phyloP scores from a whole-genome alignment of 2,888 invertebrate genomes.

The Elmis aenea region DNA sequence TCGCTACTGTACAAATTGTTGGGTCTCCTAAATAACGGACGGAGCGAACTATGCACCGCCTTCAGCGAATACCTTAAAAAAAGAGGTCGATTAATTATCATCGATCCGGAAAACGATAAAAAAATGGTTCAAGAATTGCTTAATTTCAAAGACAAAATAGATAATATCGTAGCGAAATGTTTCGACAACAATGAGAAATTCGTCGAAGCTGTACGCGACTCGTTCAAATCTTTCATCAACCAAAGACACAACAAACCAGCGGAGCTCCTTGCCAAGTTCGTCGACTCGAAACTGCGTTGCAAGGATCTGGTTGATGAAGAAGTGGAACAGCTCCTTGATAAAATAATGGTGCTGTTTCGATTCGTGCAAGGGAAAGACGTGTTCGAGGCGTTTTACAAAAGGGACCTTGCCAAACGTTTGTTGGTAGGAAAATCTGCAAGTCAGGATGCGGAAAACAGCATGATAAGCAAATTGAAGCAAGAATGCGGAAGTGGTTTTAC shows the following conservation, averaged over 20 bases:
- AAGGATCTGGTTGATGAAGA: slow-evolving; percentile 97
- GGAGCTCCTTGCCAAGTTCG: slow-evolving; percentile 95
- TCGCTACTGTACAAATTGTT: slow-evolving; percentile 82
- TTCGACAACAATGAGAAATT: slow-evolving; percentile 89
- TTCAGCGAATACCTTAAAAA: slow-evolving; percentile 92
- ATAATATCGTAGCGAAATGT: slow-evolving; percentile 80
- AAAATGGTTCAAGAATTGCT: slow-evolving; percentile 88
- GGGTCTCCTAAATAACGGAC: slow-evolving; percentile 80
- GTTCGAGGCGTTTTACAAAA: slow-evolving; percentile 98
- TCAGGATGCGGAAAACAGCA: slow-evolving; percentile 97
- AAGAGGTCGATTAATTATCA: slow-evolving; percentile 87
- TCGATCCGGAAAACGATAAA: slow-evolving; percentile 91
- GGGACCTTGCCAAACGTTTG: slow-evolving; percentile 92
- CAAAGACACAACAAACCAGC: slow-evolving; percentile 95
- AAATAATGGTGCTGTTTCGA: slow-evolving; percentile 95
- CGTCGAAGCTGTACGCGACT: slow-evolving; percentile 84
- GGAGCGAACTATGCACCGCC: slow-evolving; percentile 74
- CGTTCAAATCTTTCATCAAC: slow-evolving; percentile 95
- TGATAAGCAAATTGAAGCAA: slow-evolving; percentile 94
- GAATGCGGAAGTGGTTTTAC: slow-evolving; percentile 99
- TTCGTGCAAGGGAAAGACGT: slow-evolving; percentile 99
- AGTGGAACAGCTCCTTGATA: slow-evolving; percentile 86
- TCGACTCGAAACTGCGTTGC: slow-evolving; percentile 88
- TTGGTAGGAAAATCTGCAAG: slow-evolving; percentile 95
- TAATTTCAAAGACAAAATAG: slow-evolving; percentile 94